Base-by-base conservation (phyloP, 1,140 invertebrate species). In the Orius laevigatus region DNA sequence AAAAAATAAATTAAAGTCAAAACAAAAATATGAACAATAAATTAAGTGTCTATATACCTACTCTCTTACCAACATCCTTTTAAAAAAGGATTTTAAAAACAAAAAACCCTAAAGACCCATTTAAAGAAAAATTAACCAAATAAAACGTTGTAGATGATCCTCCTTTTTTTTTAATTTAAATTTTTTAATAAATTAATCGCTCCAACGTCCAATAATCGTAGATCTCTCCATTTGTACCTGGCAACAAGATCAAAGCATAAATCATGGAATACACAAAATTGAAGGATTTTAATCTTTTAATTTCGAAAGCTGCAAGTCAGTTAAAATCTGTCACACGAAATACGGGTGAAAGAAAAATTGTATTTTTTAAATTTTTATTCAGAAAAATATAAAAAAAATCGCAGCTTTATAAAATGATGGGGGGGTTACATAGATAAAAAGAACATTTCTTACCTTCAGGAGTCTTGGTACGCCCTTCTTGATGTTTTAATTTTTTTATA, bases 211-310 rank as follows among this genome's bases (percentile, higher is more conserved):
- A 20, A 43, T 43, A 15, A 20, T 4, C 14, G 20, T 4, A 14
- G 8, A 18, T 18, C 11, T 20, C 11, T 25, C 43, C 20, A 46
- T 46, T 20, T 3, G 9, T 20, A 33, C 20, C 40, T 31, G 31
- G n/a, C 36, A 46, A 50, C 50, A 55, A 49, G 54, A 55, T 51
- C 54, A 55, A 55, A 55, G 54, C 33, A 53, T 55, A 55, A 48
- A 55, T 53, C 51, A 46, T 40, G 42, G 49, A 55, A 48, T 44
- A 14, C 36, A 41, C 20, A 38, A 38, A 3, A 38, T 3, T 38
- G 3, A 14, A 16, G 15, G 15, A 38, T 38, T 38, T 38, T 25
- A 25, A 25, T 25, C 8, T 25, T 25, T 25, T 3, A 25, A 25
- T 4, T 25, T 25, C 25, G 8, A 25, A 25, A 25, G 25, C 25